Conservation (phyloP, 2,888 invertebrate species). For the Chymomyza procnemis region DNA sequence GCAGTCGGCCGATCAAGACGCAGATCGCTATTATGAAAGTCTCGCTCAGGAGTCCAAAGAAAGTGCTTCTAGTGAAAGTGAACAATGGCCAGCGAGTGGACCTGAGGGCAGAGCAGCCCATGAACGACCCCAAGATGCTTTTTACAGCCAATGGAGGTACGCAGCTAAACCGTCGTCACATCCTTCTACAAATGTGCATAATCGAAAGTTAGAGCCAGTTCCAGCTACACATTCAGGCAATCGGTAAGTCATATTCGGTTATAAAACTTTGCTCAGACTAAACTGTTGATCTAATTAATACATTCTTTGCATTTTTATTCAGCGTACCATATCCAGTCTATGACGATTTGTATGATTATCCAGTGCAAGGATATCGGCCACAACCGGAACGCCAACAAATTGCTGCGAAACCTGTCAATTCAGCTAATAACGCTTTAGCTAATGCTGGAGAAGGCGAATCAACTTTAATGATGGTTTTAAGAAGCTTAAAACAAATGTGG, state of each 20-base stretch:
- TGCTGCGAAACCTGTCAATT: constrained; percentile 37
- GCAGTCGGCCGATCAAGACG: constrained; percentile 12
- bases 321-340: constrained; percentile 51
- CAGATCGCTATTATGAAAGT: constrained; percentile 8
- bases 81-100: neutral
- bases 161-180: constrained; percentile 25
- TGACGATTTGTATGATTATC: constrained; percentile 61
- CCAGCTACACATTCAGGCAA: constrained; percentile 25
- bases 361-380: constrained; percentile 57
- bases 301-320: neutral
- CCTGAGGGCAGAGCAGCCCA: constrained; percentile 47
- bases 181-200: neutral
- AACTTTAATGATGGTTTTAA: constrained; percentile 60
- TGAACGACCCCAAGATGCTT: constrained; percentile 41
- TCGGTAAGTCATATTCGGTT: constrained; percentile 36
- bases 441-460: constrained; percentile 36
- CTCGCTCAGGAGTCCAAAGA: neutral
- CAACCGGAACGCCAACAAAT: constrained; percentile 29
- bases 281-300: neutral
- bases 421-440: constrained; percentile 6
- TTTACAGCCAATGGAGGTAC: constrained; percentile 47
- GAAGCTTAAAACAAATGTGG: constrained; percentile 71
- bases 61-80: neutral
- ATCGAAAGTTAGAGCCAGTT: neutral
- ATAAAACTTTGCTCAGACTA: neutral